These are phyloP conservation scores for Crossaster papposus DNA, from an alignment of 53 echinoderm and acorn worm species.

Conservation along the genomic window DNA sequence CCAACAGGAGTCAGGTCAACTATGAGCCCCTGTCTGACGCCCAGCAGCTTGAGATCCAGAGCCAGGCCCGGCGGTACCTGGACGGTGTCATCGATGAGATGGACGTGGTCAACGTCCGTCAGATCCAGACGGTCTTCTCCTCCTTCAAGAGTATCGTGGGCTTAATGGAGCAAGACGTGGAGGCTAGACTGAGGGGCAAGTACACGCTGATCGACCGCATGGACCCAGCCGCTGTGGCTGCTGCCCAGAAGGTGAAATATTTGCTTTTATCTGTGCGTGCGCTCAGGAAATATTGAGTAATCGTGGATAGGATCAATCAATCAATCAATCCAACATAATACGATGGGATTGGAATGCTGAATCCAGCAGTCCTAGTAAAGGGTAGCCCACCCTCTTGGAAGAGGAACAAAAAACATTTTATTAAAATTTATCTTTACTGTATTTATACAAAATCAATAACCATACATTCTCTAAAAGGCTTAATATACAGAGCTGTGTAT, in stretches of 20 bases:
- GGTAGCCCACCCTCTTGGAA: too few species aligned
- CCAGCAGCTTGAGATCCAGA: constrained; percentile 80
- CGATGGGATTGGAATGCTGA: too few species aligned
- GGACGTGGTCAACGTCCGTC: constrained; percentile 90
- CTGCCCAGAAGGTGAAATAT: constrained; percentile 89
- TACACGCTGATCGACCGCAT: constrained; percentile 90
- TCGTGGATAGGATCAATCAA: too few species aligned
- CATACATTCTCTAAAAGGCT: too few species aligned
- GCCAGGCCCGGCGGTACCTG: constrained; percentile 88
- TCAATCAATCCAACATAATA: too few species aligned
- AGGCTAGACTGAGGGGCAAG: constrained; percentile 76
- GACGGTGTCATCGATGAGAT: constrained; percentile 87
- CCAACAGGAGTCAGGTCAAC: constrained; percentile 91
- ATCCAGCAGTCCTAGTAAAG: too few species aligned
- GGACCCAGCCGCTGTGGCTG: constrained; percentile 89
- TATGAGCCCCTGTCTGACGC: constrained; percentile 94
- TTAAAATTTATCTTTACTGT: too few species aligned
- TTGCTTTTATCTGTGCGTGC: too few species aligned
- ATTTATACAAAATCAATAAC: too few species aligned
- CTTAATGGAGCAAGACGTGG: constrained; percentile 90
- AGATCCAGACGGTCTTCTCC: constrained; percentile 82
- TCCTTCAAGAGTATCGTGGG: constrained; percentile 81
- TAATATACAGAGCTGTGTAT: too few species aligned
- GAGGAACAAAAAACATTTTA: too few species aligned
- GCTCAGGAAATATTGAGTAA: too few species aligned